Conservation (phyloP, 2,113 vertebrate genomes). For the Poecile atricapillus region DNA sequence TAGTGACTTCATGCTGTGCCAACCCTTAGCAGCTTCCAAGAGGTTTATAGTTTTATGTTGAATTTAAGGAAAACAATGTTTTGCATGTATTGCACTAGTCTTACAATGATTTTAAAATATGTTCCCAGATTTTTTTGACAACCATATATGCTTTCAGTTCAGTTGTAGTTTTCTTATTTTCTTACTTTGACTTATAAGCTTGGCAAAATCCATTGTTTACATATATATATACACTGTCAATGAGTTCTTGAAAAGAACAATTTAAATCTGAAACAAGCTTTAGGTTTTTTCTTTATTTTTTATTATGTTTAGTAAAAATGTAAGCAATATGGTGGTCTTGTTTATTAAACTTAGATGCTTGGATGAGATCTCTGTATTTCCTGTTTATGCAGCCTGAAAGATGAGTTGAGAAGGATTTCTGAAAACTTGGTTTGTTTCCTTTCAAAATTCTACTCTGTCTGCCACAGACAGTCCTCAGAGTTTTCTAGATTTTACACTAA, state of each 20-base stretch:
- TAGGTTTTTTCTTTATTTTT: accelerated
- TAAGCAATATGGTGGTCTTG: background rate
- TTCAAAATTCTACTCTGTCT: background rate
- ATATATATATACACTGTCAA: background rate
- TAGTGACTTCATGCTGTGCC: background rate
- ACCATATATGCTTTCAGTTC: background rate
- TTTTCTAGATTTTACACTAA: background rate
- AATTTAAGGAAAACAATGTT: background rate
- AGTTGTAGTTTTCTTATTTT: background rate
- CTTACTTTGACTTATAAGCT: background rate
- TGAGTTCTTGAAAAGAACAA: background rate
- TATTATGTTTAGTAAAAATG: background rate
- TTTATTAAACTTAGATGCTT: background rate
- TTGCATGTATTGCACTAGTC: background rate
- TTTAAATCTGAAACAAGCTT: background rate
- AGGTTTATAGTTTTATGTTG: background rate
- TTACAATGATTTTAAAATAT: background rate
- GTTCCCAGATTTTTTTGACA: background rate
- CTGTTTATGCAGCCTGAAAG: background rate
- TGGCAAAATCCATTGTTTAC: background rate
- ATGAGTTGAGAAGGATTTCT: background rate
- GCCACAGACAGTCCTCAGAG: background rate
- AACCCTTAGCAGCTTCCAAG: background rate
- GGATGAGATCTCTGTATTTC: background rate
- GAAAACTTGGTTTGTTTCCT: background rate